Percentiles rank a stretch among this genome's conserved stretches.
phyloP scores from a whole-genome alignment of 2,888 invertebrate genomes.

The Eubasilissa splendida region DNA sequence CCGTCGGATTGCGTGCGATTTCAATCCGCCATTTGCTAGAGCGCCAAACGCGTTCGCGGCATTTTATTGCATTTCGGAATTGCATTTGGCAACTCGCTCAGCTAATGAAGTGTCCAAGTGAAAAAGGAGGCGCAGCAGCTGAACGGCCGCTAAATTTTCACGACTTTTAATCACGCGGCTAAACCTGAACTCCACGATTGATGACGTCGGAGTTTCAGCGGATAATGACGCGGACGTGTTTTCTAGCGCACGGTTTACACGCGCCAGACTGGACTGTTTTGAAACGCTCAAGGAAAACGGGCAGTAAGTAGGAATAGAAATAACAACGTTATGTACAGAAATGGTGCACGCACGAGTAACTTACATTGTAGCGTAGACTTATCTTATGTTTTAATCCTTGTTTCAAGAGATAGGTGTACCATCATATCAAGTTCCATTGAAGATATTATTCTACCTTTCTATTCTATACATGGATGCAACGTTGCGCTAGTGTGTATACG shows the following conservation, averaged over 20 bases:
- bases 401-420: too few species aligned
- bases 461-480: too few species aligned
- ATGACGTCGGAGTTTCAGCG: constrained; percentile 50
- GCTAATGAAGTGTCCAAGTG: constrained; percentile 50
- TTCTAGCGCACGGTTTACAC: constrained; percentile 5
- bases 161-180: constrained; percentile 45
- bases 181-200: constrained; percentile 33
- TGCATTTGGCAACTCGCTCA: constrained; percentile 36
- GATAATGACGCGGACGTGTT: constrained; percentile 41
- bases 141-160: constrained; percentile 48
- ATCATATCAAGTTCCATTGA: too few species aligned
- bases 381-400: too few species aligned
- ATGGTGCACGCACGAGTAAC: too few species aligned
- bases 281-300: too few species aligned
- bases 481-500: too few species aligned
- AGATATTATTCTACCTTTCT: too few species aligned
- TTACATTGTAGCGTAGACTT: too few species aligned
- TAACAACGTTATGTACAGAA: too few species aligned
- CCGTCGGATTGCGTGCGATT: constrained; percentile 4
- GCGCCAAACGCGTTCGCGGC: constrained; percentile 29
- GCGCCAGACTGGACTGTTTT: too few species aligned
- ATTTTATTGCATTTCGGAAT: constrained; percentile 23
- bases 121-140: constrained; percentile 36
- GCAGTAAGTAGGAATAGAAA: too few species aligned
- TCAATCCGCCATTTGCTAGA: constrained; percentile 39